Percentiles rank a stretch among this genome's conserved stretches.
These are phyloP conservation scores for Dipodomys stephensi DNA, from an alignment of 2,113 vertebrate species.

Conservation along the genomic window DNA sequence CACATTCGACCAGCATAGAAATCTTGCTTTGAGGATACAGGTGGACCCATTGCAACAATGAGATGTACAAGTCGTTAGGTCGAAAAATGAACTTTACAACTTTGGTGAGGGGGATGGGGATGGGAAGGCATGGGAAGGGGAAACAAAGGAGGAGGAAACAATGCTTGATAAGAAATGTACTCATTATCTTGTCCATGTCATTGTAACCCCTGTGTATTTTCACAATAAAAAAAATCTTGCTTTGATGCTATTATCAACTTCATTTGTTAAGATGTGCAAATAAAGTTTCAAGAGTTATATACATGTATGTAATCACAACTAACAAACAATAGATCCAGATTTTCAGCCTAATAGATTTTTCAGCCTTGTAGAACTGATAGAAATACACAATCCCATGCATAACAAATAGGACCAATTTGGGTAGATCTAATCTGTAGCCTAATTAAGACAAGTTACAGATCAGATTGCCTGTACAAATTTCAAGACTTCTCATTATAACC, in stretches of 20 bases:
- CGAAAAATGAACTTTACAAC: too few species aligned
- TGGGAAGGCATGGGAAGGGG: too few species aligned
- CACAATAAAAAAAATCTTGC: too few species aligned
- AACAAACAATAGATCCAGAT: background rate
- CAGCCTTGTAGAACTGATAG: background rate
- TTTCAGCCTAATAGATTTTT: background rate
- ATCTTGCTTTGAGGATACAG: too few species aligned
- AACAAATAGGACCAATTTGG: background rate
- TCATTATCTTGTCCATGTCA: too few species aligned
- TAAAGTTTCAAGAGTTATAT: background rate
- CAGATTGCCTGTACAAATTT: background rate
- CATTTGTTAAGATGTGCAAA: conserved; percentile 12
- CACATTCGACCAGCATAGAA: background rate
- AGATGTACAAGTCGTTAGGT: too few species aligned
- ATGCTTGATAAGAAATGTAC: too few species aligned
- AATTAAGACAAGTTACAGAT: background rate
- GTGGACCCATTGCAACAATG: too few species aligned
- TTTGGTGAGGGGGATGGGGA: too few species aligned
- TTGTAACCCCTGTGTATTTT: too few species aligned
- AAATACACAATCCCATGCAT: background rate
- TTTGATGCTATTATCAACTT: background rate
- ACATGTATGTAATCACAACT: background rate
- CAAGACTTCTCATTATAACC: background rate
- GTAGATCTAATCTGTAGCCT: background rate
- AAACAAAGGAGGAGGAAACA: too few species aligned